Conservation (phyloP, 35 echinoderm and acorn worm genomes). For the Hemicentrotus pulcherrimus region DNA sequence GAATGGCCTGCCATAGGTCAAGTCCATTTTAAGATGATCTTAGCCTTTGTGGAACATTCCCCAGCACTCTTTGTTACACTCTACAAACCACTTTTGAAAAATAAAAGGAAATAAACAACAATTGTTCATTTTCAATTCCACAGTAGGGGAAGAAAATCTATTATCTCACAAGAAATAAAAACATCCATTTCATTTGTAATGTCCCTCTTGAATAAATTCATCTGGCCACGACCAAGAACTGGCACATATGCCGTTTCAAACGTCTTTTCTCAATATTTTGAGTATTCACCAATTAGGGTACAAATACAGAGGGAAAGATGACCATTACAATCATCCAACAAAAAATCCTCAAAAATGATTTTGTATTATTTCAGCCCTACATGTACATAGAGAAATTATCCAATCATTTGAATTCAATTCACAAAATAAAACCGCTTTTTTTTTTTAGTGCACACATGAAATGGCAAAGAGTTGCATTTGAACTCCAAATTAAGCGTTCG, state of each 20-base stretch:
- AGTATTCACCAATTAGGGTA: too few species aligned
- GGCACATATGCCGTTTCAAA: too few species aligned
- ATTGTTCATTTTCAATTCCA: not conserved
- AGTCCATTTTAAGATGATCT: too few species aligned
- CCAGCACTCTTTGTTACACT: not conserved
- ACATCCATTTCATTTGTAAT: not conserved
- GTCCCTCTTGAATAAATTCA: not conserved
- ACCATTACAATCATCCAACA: too few species aligned
- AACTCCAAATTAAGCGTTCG: too few species aligned
- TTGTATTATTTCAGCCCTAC: not conserved
- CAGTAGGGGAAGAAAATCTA: not conserved
- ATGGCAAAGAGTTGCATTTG: too few species aligned
- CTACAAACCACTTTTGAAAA: not conserved
- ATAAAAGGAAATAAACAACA: not conserved
- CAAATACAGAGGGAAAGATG: too few species aligned
- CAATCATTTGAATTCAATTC: not conserved
- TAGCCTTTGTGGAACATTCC: too few species aligned
- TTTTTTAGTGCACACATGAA: not conserved
- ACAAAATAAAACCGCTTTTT: not conserved
- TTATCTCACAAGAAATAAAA: not conserved
- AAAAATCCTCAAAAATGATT: not conserved
- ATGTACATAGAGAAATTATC: not conserved
- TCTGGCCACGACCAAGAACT: too few species aligned
- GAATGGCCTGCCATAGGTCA: too few species aligned
- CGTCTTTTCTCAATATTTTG: too few species aligned